A percentile compares a stretch with the other conserved stretches of the same genome.
Conservation (phyloP, 2,888 invertebrate species). For the Hecatera dysodea region DNA sequence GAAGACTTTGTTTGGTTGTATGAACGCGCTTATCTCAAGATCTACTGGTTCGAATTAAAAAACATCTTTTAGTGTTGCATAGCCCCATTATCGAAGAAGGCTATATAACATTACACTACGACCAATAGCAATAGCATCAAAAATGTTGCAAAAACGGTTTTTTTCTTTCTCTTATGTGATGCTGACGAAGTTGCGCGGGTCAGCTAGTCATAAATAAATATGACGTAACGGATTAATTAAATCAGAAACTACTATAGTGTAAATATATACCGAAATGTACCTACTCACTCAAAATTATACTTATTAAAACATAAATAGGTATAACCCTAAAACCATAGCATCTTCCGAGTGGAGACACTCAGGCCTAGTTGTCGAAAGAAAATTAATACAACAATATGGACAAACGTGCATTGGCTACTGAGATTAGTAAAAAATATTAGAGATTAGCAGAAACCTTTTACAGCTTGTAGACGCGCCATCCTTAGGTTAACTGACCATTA, state of each 20-base stretch:
- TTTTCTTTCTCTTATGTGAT: too few relatives aligned
- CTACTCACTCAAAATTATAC: neutral
- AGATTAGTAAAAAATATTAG: neutral
- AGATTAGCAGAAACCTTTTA: neutral
- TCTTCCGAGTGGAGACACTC: neutral
- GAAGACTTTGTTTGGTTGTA: too few relatives aligned
- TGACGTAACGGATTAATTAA: slow-evolving; percentile 10
- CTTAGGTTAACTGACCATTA: slow-evolving; percentile 14
- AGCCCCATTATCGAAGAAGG: too few relatives aligned
- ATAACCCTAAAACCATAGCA: neutral
- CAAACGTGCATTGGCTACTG: neutral
- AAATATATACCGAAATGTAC: neutral
- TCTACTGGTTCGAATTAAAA: too few relatives aligned
- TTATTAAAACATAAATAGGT: neutral
- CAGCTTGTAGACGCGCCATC: neutral
- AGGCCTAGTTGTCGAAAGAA: neutral
- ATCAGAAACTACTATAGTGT: neutral
- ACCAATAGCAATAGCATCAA: too few relatives aligned
- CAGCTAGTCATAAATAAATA: slow-evolving; percentile 24
- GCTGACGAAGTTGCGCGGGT: too few relatives aligned
- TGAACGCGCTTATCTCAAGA: too few relatives aligned
- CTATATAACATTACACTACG: too few relatives aligned
- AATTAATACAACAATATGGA: neutral
- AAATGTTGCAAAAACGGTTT: too few relatives aligned
- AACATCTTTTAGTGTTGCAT: too few relatives aligned